Evolutionary conservation across 2,797 vertebrate species (phyloP), one percentile per base, ranked within the genome.

Genomic region (Pygocentrus nattereri): DNA sequence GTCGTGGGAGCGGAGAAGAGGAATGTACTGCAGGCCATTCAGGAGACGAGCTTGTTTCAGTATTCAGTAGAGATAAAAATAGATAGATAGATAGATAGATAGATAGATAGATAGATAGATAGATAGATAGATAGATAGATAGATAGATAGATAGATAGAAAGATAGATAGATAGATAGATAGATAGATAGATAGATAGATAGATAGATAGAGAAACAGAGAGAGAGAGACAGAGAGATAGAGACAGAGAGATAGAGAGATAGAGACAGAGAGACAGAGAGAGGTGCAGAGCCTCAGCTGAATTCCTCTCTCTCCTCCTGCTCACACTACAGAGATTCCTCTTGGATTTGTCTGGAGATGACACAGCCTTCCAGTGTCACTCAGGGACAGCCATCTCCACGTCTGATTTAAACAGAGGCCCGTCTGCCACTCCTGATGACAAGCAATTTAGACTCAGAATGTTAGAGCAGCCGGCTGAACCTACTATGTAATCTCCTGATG

Each of bases 11-110:
- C 15, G 38, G 38, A 71, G 75, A 74, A 67, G 77, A 77, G 54
- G 34, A 83, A 64, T 34, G 25, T 25, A 85, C 34, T 49, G 76
- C 83, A 69, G 80, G 56, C 75, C 34, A 72, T 84, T 68, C 67
- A 82, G 72, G 65, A 62, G 79, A 74, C 11, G 10, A 44, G 41
- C 12, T 44, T 44, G 41, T 44, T 44, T 44, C 41, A 44, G 41
- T 10, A 44, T 10, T 2, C 2, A 44, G 12, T 44, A 8, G 41
- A n/a, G 34, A 74, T 31, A 34, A n/a, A 71, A 61, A 25, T 72
- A 50, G 56, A 74, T 41, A 58, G 34, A 72, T 44, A 23, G 16
- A 47, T 56, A 71, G 61, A 25, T 72, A 50, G 56, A 74, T 41
- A 58, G 34, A 72, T 44, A 77, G 18, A 54, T 10, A 49, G 27